These are phyloP conservation scores for Cydia splendana DNA, from an alignment of 1,140 invertebrate genomes.

Conservation along the genomic window DNA sequence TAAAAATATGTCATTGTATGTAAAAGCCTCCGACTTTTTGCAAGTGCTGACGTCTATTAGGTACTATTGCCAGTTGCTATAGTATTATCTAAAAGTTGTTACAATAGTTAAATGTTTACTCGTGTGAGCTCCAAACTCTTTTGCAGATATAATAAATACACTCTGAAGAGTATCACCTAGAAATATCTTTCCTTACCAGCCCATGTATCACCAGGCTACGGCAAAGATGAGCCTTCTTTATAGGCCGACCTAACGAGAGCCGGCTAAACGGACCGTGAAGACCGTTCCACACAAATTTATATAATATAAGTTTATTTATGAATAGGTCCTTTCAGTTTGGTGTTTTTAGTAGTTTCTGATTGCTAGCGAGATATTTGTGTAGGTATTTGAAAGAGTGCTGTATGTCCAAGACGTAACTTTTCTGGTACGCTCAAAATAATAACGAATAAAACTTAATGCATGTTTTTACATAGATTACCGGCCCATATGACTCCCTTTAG, in stretches of 20 bases:
- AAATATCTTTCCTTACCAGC: conserved; percentile 14
- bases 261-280: conserved; percentile 30
- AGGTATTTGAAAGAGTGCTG: not conserved
- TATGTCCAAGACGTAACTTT: too few species aligned
- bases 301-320: conserved; percentile 33
- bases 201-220: conserved; percentile 18
- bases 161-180: conserved; percentile 1
- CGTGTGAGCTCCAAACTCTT: not conserved
- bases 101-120: not conserved
- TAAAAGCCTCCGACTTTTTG: too few species aligned
- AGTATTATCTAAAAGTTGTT: not conserved
- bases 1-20: too few species aligned
- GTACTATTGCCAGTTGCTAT: too few species aligned
- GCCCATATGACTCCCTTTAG: too few species aligned
- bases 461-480: too few species aligned
- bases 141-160: not conserved
- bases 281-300: conserved; percentile 29
- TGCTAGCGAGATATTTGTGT: not conserved
- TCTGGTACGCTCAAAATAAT: not conserved
- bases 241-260: conserved; percentile 28
- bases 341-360: conserved; percentile 16
- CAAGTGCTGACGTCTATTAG: too few species aligned
- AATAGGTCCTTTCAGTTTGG: not conserved
- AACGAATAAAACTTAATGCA: not conserved
- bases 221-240: conserved; percentile 26